Conservation (phyloP, 30 jellyfish, hydroid and myxozoan species). For the Chironex yamaguchii region DNA sequence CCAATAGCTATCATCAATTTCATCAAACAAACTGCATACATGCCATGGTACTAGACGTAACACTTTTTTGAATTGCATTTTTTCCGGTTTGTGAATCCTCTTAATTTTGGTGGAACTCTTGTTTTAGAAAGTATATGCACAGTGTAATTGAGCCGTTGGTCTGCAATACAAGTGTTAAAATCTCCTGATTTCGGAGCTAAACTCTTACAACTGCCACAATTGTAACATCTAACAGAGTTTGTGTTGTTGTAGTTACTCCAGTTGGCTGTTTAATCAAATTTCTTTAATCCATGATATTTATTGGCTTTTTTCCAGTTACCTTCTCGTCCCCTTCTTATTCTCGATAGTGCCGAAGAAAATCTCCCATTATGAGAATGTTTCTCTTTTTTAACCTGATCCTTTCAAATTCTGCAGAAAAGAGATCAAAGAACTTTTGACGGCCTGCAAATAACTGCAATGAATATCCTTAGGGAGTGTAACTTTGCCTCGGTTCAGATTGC, state of each 20-base stretch:
- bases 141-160: conserved; percentile 43
- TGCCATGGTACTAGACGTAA: conserved; percentile 31
- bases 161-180: conserved; percentile 42
- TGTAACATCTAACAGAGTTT: conserved; percentile 37
- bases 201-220: conserved; percentile 26
- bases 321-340: no score
- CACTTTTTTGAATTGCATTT: conserved; percentile 25
- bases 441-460: no score
- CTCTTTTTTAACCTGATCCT: no score
- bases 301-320: no score
- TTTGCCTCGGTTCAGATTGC: no score
- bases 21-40: conserved; percentile 43
- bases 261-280: conserved; percentile 37
- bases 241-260: conserved; percentile 22
- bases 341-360: no score
- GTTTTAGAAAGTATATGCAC: conserved; percentile 20
- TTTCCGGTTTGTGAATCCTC: background rate
- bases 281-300: no score
- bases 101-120: background rate
- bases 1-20: conserved; percentile 24
- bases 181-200: no score
- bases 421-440: no score
- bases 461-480: no score
- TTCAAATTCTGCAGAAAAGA: no score
- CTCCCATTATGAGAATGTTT: no score